phyloP scores from a whole-genome alignment of 2,113 vertebrate species.

The Peucedramus taeniatus region DNA sequence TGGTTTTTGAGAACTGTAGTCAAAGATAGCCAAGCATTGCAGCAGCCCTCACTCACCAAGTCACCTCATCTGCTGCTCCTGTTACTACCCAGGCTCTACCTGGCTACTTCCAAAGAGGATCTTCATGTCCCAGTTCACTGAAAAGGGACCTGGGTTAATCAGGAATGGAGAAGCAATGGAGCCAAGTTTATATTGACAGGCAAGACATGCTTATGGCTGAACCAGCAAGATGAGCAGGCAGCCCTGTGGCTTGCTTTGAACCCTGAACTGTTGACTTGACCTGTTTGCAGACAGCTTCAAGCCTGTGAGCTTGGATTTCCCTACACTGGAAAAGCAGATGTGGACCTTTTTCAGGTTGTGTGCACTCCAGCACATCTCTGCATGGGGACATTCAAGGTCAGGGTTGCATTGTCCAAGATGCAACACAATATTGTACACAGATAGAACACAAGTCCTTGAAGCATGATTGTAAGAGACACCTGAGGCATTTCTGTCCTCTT shows the following conservation, averaged over 20 bases:
- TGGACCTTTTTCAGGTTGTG: not conserved
- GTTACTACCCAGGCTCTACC: not conserved
- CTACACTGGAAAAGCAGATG: not conserved
- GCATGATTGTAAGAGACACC: not conserved
- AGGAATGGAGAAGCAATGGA: not conserved
- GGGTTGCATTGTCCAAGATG: not conserved
- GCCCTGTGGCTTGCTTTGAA: not conserved
- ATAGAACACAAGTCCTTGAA: not conserved
- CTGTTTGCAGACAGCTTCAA: not conserved
- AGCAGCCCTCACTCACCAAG: not conserved
- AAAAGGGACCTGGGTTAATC: not conserved
- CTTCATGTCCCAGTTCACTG: not conserved
- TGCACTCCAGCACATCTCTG: not conserved
- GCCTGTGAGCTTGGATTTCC: not conserved
- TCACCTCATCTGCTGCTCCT: not conserved
- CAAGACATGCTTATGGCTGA: fast-evolving
- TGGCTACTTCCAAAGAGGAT: not conserved
- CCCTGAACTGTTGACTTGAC: not conserved
- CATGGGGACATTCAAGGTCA: not conserved
- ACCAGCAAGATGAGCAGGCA: not conserved
- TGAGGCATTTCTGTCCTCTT: not conserved
- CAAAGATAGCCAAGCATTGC: not conserved
- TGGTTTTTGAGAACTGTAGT: not conserved
- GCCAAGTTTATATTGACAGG: not conserved
- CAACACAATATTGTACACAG: not conserved